A percentile compares a stretch with the other conserved stretches of the same genome.
Conservation (phyloP, 2,888 invertebrate species). For the Perizoma flavofasciatum region DNA sequence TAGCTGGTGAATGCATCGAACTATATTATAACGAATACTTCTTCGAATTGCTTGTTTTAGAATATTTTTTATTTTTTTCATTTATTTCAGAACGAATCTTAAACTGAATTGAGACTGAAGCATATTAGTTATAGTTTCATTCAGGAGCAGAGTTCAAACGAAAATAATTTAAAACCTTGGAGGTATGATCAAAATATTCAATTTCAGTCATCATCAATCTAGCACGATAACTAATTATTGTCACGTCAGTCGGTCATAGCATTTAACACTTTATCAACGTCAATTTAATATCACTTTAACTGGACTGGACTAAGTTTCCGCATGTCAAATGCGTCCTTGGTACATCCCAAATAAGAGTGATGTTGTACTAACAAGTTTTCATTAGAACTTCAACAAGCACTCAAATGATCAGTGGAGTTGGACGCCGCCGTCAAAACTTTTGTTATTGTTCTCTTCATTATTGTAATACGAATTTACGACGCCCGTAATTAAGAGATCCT, state of each 20-base stretch:
- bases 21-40: neutral
- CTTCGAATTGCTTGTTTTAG: neutral
- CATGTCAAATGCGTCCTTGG: conserved; percentile 51
- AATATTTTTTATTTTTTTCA: no score
- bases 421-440: conserved; percentile 76
- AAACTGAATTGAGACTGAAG: no score
- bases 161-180: no score
- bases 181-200: neutral
- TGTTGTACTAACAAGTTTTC: conserved; percentile 75
- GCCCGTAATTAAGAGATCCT: conserved; percentile 80
- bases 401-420: conserved; percentile 77
- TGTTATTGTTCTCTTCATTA: conserved; percentile 83
- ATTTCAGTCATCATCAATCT: conserved; percentile 14
- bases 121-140: no score
- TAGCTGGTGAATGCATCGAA: conserved; percentile 2
- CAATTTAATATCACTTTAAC: conserved; percentile 19
- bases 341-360: conserved; percentile 67
- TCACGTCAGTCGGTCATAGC: conserved; percentile 12
- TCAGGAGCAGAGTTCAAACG: no score
- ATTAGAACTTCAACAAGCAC: conserved; percentile 78
- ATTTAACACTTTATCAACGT: conserved; percentile 24
- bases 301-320: conserved; percentile 8
- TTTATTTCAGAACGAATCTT: no score
- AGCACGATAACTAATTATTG: conserved; percentile 6
- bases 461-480: conserved; percentile 80